A percentile compares a stretch with the other conserved stretches of the same genome.
phyloP scores from a whole-genome alignment of 1,140 invertebrate species.

The Tetranychus urticae region DNA sequence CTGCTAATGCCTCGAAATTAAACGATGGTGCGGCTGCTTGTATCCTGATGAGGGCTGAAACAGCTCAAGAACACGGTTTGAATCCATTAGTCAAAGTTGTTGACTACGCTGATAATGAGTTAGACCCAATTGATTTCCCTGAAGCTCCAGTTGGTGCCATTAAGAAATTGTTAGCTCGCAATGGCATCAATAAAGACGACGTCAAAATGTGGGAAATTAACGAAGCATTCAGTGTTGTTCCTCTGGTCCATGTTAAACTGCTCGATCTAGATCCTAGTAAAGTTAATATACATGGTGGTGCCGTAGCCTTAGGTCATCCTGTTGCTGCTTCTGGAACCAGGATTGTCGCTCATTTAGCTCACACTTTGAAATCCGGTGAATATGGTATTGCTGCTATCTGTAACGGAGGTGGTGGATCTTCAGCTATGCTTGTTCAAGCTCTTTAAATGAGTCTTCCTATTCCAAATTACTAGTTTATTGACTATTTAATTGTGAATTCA shows the following conservation, averaged over 20 bases:
- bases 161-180: conserved; percentile 49
- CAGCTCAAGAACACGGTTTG: conserved; percentile 42
- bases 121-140: conserved; percentile 89
- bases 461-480: too few species aligned
- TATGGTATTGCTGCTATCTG: conserved; percentile 89
- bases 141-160: conserved; percentile 77
- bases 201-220: conserved; percentile 93
- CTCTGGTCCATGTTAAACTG: conserved; percentile 71
- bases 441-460: conserved; percentile 28
- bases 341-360: conserved; percentile 69
- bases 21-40: conserved; percentile 91
- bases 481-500: too few species aligned
- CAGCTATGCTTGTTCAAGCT: conserved; percentile 71
- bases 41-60: conserved; percentile 51
- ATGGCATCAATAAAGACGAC: conserved; percentile 58
- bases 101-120: conserved; percentile 77
- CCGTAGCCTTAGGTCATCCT: conserved; percentile 94
- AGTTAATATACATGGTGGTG: conserved; percentile 89
- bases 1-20: conserved; percentile 68
- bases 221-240: conserved; percentile 93
- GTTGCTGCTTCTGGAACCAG: conserved; percentile 95
- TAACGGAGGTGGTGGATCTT: conserved; percentile 88
- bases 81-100: conserved; percentile 73
- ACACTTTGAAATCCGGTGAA: conserved; percentile 64
- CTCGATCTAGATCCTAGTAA: conserved; percentile 63